Percentiles rank a stretch among this genome's conserved stretches.
Conservation (phyloP, 1,140 invertebrate genomes). For the Bilobella aurantiaca region DNA sequence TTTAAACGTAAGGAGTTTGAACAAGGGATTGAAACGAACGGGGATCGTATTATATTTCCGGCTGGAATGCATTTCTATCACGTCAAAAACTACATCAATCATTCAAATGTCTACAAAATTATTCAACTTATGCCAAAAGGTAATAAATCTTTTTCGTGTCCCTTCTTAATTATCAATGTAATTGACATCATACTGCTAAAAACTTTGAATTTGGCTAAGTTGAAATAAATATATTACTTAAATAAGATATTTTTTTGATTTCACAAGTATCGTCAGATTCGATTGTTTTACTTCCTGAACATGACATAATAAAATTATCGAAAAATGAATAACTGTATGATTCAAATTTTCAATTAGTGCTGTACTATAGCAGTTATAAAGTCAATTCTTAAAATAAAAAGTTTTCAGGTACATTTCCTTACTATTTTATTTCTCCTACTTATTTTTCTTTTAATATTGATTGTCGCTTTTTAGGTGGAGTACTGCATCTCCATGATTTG, state of each 20-base stretch:
- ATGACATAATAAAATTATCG: too few species aligned
- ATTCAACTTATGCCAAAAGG: slow-evolving; percentile 48
- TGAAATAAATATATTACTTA: too few species aligned
- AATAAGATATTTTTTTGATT: background rate
- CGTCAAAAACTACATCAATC: slow-evolving; percentile 50
- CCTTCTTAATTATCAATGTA: too few species aligned
- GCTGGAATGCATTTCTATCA: slow-evolving; percentile 56
- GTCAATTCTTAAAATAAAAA: too few species aligned
- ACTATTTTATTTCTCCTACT: too few species aligned
- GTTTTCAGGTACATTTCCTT: too few species aligned
- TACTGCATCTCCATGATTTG: slow-evolving; percentile 60
- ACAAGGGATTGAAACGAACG: slow-evolving; percentile 47
- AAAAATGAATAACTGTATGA: too few species aligned
- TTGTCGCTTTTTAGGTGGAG: slow-evolving; percentile 45
- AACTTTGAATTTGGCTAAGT: slow-evolving; percentile 36
- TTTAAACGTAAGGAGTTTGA: slow-evolving; percentile 44
- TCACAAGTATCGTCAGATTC: background rate
- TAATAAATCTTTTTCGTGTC: slow-evolving; percentile 23
- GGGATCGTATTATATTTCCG: slow-evolving; percentile 47
- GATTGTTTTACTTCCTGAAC: too few species aligned
- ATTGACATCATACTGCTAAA: too few species aligned
- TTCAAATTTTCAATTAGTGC: too few species aligned
- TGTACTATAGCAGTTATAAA: too few species aligned
- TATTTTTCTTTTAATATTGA: too few species aligned
- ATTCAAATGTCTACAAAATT: slow-evolving; percentile 56